These are phyloP conservation scores for Caenorhabditis brenneri DNA, from an alignment of 1,140 invertebrate genomes.

Conservation along the genomic window DNA sequence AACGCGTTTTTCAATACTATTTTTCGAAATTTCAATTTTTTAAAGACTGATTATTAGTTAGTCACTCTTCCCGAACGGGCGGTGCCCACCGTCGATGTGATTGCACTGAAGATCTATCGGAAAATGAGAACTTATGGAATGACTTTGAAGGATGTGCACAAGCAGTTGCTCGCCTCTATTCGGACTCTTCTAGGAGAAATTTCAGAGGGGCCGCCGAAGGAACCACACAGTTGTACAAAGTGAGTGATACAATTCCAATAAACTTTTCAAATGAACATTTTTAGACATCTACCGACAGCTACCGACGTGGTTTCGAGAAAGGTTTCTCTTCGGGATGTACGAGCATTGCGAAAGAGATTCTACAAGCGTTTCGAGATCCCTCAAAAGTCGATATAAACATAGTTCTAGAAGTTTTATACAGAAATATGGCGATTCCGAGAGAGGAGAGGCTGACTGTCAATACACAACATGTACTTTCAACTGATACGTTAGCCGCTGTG, in stretches of 20 bases:
- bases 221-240: conserved; percentile 68
- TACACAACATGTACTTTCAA: background rate
- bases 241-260: conserved; percentile 7
- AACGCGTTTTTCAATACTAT: too few relatives aligned
- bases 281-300: conserved; percentile 58
- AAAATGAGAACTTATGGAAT: conserved; percentile 45
- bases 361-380: conserved; percentile 12
- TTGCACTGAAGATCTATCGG: conserved; percentile 24
- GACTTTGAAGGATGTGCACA: conserved; percentile 52
- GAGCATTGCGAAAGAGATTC: conserved; percentile 60
- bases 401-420: conserved; percentile 38
- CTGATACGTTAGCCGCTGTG: conserved; percentile 56
- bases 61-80: background rate
- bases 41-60: too few relatives aligned
- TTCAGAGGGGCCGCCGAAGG: conserved; percentile 61
- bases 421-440: conserved; percentile 42
- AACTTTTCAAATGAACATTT: conserved; percentile 4
- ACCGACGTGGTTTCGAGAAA: conserved; percentile 64
- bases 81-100: conserved; percentile 2
- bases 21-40: too few relatives aligned
- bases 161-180: conserved; percentile 61
- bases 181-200: conserved; percentile 59
- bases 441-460: conserved; percentile 46
- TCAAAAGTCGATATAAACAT: conserved; percentile 46
- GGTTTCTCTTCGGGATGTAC: conserved; percentile 59